phyloP scores from a whole-genome alignment of 35 echinoderm and acorn worm genomes.

The Anneissia japonica region DNA sequence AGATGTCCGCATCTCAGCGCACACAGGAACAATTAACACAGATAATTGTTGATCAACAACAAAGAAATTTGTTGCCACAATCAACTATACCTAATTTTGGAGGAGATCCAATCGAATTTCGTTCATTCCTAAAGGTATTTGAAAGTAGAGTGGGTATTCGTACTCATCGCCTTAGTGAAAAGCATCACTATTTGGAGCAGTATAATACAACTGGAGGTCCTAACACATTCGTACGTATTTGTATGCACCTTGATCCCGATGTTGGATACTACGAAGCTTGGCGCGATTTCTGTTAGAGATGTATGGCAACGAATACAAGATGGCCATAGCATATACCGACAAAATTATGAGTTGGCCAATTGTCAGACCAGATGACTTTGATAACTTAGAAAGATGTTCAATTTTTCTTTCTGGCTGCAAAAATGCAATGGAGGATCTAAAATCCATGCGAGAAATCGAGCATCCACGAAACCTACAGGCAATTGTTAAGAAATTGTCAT shows the following conservation, averaged over 20 bases:
- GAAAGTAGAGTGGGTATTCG: constrained; percentile 5
- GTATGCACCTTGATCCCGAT: neutral
- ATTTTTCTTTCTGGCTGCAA: neutral
- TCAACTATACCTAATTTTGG: constrained; percentile 6
- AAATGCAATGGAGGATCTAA: constrained; percentile 16
- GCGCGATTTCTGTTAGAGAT: neutral
- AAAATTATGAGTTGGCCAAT: neutral
- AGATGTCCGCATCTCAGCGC: too few relatives aligned
- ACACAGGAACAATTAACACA: too few relatives aligned
- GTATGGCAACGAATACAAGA: constrained; percentile 6
- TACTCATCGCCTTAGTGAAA: neutral
- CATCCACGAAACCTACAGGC: constrained; percentile 15
- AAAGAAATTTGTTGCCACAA: neutral
- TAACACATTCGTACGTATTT: neutral
- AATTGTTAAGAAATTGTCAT: constrained; percentile 11
- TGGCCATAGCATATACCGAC: neutral
- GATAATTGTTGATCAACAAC: too few relatives aligned
- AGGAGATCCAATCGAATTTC: constrained; percentile 7
- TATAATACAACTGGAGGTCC: constrained; percentile 15
- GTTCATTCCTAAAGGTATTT: neutral
- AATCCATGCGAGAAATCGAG: constrained; percentile 10
- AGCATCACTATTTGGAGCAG: constrained; percentile 12
- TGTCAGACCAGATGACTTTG: neutral
- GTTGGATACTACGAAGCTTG: neutral
- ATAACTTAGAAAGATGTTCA: neutral